phyloP scores from a whole-genome alignment of 2,888 invertebrate genomes.

The Argyresthia goedartella region DNA sequence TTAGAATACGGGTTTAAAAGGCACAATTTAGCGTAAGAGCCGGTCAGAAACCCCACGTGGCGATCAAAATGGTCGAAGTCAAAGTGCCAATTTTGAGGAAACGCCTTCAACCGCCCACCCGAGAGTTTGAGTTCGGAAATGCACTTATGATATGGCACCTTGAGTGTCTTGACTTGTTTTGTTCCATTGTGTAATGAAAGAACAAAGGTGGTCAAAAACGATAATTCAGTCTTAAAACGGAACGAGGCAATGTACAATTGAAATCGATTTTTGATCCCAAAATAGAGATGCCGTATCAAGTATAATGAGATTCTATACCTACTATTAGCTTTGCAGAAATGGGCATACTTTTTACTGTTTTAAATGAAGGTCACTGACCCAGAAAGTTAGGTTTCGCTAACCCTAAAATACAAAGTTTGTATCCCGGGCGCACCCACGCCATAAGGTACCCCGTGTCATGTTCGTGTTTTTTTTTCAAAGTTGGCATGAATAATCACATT shows the following conservation, averaged over 20 bases:
- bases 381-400: slow-evolving; percentile 17
- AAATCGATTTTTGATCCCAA: no score
- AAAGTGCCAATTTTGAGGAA: slow-evolving; percentile 1
- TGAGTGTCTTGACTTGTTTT: no score
- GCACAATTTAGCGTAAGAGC: no score
- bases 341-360: background rate
- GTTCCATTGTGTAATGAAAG: no score
- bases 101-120: background rate
- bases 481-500: slow-evolving; percentile 69
- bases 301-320: no score
- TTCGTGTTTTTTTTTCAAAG: slow-evolving; percentile 55
- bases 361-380: slow-evolving; percentile 23
- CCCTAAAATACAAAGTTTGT: background rate
- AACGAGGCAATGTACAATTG: no score
- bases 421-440: background rate
- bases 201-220: no score
- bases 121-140: background rate
- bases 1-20: no score
- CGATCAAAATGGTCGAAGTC: background rate
- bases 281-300: no score
- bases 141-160: background rate
- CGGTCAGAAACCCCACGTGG: no score
- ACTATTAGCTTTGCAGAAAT: no score
- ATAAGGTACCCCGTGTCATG: slow-evolving; percentile 32
- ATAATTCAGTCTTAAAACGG: no score